phyloP scores from a whole-genome alignment of 92 coral and sea anemone species.

The Porites evermanni region DNA sequence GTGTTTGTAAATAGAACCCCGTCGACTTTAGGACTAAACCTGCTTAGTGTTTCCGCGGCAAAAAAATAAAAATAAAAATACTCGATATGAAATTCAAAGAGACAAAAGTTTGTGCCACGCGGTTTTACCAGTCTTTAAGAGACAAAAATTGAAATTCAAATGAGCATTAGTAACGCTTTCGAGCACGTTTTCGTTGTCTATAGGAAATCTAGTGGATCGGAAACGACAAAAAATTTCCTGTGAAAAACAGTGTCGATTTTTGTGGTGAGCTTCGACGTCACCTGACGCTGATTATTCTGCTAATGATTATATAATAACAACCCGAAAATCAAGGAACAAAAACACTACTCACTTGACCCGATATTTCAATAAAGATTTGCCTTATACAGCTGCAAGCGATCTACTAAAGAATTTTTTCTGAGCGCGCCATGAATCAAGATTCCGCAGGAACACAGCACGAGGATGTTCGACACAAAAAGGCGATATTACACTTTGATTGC shows the following conservation, averaged over 20 bases:
- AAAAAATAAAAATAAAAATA: neutral
- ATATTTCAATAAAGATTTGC: constrained; percentile 38
- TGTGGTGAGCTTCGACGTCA: neutral
- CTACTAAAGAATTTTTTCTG: neutral
- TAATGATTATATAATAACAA: constrained; percentile 23
- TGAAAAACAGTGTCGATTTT: constrained; percentile 9
- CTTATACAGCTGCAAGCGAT: constrained; percentile 1
- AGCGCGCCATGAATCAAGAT: neutral
- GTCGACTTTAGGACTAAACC: constrained; percentile 22
- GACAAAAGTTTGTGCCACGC: neutral
- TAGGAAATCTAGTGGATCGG: constrained; percentile 20
- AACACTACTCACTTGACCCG: constrained; percentile 46
- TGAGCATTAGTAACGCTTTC: neutral
- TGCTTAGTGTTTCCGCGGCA: constrained; percentile 16
- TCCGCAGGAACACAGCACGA: neutral
- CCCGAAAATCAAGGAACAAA: constrained; percentile 6
- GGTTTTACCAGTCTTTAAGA: too few relatives aligned
- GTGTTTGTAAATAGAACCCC: constrained; percentile 44
- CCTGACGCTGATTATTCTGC: constrained; percentile 1
- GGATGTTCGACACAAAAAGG: constrained; percentile 17
- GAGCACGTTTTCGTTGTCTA: neutral
- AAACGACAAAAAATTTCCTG: constrained; percentile 10
- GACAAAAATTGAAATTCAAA: neutral
- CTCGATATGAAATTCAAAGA: neutral
- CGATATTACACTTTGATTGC: constrained; percentile 21